These are phyloP conservation scores for Philopedon plagiatum DNA, from an alignment of 2,888 invertebrate genomes.

Conservation along the genomic window DNA sequence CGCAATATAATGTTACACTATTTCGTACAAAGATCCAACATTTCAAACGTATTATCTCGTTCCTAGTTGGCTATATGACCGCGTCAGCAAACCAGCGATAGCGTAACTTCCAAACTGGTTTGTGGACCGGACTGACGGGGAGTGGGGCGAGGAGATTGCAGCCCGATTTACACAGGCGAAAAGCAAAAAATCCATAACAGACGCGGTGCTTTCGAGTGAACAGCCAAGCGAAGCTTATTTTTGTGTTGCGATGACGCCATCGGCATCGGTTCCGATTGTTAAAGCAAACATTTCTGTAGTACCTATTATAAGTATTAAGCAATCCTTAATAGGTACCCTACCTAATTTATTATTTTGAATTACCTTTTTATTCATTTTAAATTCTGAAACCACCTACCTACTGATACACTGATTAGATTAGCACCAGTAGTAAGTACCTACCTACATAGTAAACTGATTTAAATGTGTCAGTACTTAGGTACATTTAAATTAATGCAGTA, in stretches of 20 bases:
- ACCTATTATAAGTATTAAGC: not conserved
- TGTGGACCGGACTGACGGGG: constrained; percentile 33
- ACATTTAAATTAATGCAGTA: too few species aligned
- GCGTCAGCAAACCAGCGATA: constrained; percentile 52
- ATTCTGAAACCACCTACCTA: too few species aligned
- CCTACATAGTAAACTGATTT: too few species aligned
- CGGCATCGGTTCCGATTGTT: constrained; percentile 25
- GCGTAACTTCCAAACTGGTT: constrained; percentile 59
- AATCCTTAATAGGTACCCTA: too few species aligned
- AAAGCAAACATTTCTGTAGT: constrained; percentile 19
- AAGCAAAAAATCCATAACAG: constrained; percentile 60
- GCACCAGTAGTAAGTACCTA: too few species aligned
- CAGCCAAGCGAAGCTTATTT: constrained; percentile 18
- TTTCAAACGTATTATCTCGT: constrained; percentile 42
- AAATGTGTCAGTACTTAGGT: too few species aligned
- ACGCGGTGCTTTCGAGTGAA: constrained; percentile 15
- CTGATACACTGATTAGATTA: too few species aligned
- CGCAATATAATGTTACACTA: constrained; percentile 20
- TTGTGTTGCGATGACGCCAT: constrained; percentile 22
- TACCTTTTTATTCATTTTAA: too few species aligned
- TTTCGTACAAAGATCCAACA: constrained; percentile 25
- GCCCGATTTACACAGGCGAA: constrained; percentile 51
- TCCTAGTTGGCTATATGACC: constrained; percentile 52
- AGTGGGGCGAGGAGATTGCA: constrained; percentile 50
- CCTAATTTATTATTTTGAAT: too few species aligned